Evolutionary conservation across 2,888 invertebrate species (phyloP), one percentile per base, ranked within the genome.

Genomic region (Polia nebulosa): DNA sequence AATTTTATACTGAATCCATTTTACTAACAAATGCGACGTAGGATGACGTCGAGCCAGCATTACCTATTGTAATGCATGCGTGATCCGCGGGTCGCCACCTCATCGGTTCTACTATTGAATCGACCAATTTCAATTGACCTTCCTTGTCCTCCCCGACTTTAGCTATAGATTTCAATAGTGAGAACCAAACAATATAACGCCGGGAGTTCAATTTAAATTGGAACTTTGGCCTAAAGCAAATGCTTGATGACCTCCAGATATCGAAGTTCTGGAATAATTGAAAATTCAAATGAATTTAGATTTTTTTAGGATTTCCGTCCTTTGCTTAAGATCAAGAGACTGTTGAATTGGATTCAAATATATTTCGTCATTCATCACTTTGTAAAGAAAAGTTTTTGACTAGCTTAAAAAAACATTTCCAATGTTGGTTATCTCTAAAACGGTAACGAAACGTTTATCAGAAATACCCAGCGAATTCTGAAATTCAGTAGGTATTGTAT

Each of bases 61-160:
- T 94, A 94, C 88, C 88, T 92, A 95, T 95, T 95, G 91, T 94
- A 94, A 95, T 93, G 88, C 89, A 94, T 93, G 91, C 93, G 90
- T 88, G 89, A 87, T 85, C 85, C 89, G 67, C 87, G 84, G 92
- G 93, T 94, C 93, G 88, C 84, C 90, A 90, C 91, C 91, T 92
- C 90, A 84, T 75, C 84, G 84, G 82, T 83, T 82, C 85, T 76
- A 85, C 86, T 80, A 82, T 78, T 73, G 70, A 78, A 68, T 68
- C 84, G 78, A 85, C 93, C 91, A 90, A 76, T 68, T 57, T 75
- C 45, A 68, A 49, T 64, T 83, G 91, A 87, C 88, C 91, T 86
- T 71, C 83, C 82, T 71, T 77, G 78, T 80, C 80, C 74, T 76
- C 44, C 58, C n/a, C n/a, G n/a, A 25, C 44, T 59, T 44, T 36